These are phyloP conservation scores for Drosophila nigritarsus DNA, from an alignment of 2,888 invertebrate species.

Conservation along the genomic window DNA sequence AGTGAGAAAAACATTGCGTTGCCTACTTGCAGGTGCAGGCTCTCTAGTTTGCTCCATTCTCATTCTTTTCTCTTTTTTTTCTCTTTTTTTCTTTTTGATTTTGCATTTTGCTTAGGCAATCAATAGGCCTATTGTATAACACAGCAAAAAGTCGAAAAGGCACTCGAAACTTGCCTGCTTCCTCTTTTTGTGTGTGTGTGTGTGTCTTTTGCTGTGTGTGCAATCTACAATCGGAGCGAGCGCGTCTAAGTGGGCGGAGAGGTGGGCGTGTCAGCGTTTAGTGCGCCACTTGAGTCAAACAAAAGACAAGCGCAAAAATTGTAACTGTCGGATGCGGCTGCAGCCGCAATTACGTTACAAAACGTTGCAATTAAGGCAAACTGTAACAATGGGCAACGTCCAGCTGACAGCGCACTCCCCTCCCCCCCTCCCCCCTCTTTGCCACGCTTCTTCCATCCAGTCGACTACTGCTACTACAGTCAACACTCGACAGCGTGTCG, in stretches of 20 bases:
- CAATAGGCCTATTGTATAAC: constrained; percentile 68
- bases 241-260: constrained; percentile 4
- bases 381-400: constrained; percentile 66
- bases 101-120: constrained; percentile 49
- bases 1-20: constrained; percentile 40
- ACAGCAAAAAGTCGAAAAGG: constrained; percentile 40
- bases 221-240: constrained; percentile 71
- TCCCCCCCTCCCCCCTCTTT: background rate
- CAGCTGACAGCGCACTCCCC: constrained; percentile 13
- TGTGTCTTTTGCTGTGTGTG: constrained; percentile 60
- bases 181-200: background rate
- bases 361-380: constrained; percentile 81
- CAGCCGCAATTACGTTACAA: constrained; percentile 75
- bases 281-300: constrained; percentile 74
- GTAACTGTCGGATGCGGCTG: constrained; percentile 68
- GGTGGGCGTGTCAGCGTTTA: constrained; percentile 49
- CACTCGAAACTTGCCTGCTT: constrained; percentile 59
- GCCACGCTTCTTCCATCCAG: background rate
- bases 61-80: background rate
- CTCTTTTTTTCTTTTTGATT: constrained; percentile 35
- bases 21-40: constrained; percentile 71
- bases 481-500: constrained; percentile 27
- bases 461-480: constrained; percentile 13
- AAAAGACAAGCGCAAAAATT: constrained; percentile 58
- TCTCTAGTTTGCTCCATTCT: background rate